Evolutionary conservation across 2,113 vertebrate species (phyloP), one percentile per base, ranked within the genome.

Genomic region (Brachionichthys hirsutus): DNA sequence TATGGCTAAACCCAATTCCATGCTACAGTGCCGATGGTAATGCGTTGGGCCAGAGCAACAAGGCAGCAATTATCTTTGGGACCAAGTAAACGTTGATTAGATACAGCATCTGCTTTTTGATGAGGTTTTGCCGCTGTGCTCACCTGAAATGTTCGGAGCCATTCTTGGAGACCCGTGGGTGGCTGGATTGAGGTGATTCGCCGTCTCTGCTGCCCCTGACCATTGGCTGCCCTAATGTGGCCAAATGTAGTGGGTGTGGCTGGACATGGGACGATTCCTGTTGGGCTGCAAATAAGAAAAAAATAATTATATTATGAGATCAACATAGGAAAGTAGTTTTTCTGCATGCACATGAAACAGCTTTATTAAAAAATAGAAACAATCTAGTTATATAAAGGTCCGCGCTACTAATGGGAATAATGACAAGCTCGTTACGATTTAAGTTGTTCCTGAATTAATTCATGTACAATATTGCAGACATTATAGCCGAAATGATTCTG

Each of bases 141-240:
- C 82, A 99, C 97, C 97, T 99, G 97, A 91, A 99, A 99, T 88
- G 96, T 99, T 70, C 96, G 95, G 86, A 99, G 94, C 97, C 97
- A 99, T 82, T 99, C 97, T 73, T 99, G 97, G 62, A 99, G 95
- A 85, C 96, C 97, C 0, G 95, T 92, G 0, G 97, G 97, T 2
- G 97, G 97, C 73, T 97, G 95, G 76, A 98, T 95, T 61, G 95
- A 97, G 78, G 97, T 97, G 77, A 98, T 96, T 35, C 96, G 92
- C 44, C 97, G 93, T 47, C 97, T 92, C 30, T 98, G 97, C 48
- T 97, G 95, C 45, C 97, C 97, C 89, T 99, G 97, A 69, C 97
- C 93, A 20, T 98, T 99, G 91, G 95, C 97, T 73, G 95, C 92
- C 87, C 97, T 92, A 74, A 99, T 89, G 90, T 98, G 95, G 80